Percentiles rank a stretch among this genome's conserved stretches.
Conservation (phyloP, 2,113 vertebrate genomes). For the Anguilla rostrata region DNA sequence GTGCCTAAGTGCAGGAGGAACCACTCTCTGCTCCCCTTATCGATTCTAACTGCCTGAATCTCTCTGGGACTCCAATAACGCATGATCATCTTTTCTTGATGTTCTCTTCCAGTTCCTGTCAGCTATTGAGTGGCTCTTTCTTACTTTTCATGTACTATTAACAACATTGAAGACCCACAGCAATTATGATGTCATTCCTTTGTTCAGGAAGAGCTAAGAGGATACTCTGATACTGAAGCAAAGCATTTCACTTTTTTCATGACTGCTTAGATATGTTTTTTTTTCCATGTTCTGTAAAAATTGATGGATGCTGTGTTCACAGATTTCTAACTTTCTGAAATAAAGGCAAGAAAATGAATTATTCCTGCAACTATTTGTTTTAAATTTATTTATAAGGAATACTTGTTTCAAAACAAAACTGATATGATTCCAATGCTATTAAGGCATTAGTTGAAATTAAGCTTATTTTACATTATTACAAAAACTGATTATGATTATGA, state of each 20-base stretch:
- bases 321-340: not conserved
- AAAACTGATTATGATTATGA: not conserved
- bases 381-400: not conserved
- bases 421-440: not conserved
- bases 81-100: not conserved
- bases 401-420: not conserved
- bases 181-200: not conserved
- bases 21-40: constrained; percentile 9
- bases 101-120: not conserved
- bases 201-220: not conserved
- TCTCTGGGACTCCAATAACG: not conserved
- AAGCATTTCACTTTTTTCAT: not conserved
- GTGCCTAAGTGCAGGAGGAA: constrained; percentile 35
- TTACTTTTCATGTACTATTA: not conserved
- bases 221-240: not conserved
- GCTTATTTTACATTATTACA: not conserved
- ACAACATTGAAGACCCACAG: not conserved
- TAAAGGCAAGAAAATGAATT: not conserved
- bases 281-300: not conserved
- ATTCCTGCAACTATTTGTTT: not conserved
- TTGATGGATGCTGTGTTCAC: not conserved
- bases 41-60: not conserved
- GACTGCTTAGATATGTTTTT: not conserved
- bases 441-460: not conserved
- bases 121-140: not conserved